Conservation (phyloP, 2,888 invertebrate genomes). For the Drosophila anomalata region DNA sequence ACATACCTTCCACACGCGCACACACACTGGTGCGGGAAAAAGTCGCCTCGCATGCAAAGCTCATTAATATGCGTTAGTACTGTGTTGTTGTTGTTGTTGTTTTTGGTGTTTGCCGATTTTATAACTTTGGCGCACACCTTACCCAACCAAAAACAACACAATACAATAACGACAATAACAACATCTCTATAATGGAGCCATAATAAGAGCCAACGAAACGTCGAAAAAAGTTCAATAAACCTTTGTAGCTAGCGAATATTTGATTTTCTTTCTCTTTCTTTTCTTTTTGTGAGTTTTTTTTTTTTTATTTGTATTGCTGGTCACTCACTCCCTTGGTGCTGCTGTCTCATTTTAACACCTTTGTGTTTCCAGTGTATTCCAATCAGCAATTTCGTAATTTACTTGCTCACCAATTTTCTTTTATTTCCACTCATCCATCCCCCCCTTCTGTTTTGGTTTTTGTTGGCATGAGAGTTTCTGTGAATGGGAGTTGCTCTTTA, state of each 20-base stretch:
- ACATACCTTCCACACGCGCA: constrained; percentile 44
- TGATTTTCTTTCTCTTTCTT: constrained; percentile 37
- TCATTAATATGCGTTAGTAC: constrained; percentile 72
- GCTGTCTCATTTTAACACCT: constrained; percentile 15
- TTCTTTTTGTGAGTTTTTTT: constrained; percentile 3
- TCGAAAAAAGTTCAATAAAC: constrained; percentile 80
- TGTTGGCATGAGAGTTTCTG: constrained; percentile 44
- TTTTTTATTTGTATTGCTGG: constrained; percentile 9
- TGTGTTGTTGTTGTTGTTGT: constrained; percentile 9
- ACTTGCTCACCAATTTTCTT: constrained; percentile 52
- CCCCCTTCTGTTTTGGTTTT: background rate
- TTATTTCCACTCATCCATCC: constrained; percentile 14
- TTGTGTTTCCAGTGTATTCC: constrained; percentile 33
- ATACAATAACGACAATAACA: constrained; percentile 28
- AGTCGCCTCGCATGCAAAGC: constrained; percentile 56
- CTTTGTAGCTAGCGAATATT: constrained; percentile 59
- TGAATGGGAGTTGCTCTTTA: constrained; percentile 23
- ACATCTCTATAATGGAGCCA: constrained; percentile 65
- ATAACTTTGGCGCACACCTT: constrained; percentile 60
- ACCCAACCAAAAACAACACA: constrained; percentile 47
- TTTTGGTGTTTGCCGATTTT: constrained; percentile 41
- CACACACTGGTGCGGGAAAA: constrained; percentile 18
- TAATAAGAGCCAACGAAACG: constrained; percentile 59
- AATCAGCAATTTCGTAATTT: constrained; percentile 74
- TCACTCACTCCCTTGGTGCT: constrained; percentile 3